Percentiles rank a stretch among this genome's conserved stretches.
These are phyloP conservation scores for Cryptocephalus moraei DNA, from an alignment of 2,888 invertebrate species.

Conservation along the genomic window DNA sequence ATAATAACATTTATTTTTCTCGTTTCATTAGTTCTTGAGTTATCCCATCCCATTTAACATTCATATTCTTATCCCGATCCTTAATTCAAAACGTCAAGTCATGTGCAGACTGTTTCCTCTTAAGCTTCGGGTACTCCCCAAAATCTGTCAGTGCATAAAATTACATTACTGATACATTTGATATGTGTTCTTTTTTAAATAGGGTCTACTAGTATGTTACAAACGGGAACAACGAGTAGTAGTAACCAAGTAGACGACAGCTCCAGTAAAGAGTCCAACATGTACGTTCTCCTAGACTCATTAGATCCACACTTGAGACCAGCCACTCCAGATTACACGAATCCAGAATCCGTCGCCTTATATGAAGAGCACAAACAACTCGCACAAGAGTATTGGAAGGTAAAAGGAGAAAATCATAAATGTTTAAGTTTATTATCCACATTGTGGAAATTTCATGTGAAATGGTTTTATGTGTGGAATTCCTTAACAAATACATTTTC, in stretches of 20 bases:
- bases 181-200: not conserved
- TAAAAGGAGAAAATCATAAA: constrained; percentile 26
- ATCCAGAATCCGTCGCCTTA: constrained; percentile 70
- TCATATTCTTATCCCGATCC: no score
- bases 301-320: constrained; percentile 76
- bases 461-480: no score
- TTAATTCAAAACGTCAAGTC: no score
- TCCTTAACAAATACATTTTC: no score
- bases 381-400: constrained; percentile 80
- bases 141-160: not conserved
- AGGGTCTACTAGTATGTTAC: constrained; percentile 9
- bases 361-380: constrained; percentile 82
- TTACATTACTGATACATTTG: not conserved
- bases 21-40: no score
- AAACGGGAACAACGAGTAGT: constrained; percentile 1
- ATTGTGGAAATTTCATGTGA: no score
- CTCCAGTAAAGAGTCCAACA: constrained; percentile 23
- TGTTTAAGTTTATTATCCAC: no score
- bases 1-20: no score
- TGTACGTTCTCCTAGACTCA: constrained; percentile 69
- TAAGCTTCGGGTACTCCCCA: no score
- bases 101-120: no score
- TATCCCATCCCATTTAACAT: no score
- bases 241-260: constrained; percentile 2
- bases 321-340: constrained; percentile 67